Conservation (phyloP, 1,140 invertebrate species). For the Cataglyphis hispanica region DNA sequence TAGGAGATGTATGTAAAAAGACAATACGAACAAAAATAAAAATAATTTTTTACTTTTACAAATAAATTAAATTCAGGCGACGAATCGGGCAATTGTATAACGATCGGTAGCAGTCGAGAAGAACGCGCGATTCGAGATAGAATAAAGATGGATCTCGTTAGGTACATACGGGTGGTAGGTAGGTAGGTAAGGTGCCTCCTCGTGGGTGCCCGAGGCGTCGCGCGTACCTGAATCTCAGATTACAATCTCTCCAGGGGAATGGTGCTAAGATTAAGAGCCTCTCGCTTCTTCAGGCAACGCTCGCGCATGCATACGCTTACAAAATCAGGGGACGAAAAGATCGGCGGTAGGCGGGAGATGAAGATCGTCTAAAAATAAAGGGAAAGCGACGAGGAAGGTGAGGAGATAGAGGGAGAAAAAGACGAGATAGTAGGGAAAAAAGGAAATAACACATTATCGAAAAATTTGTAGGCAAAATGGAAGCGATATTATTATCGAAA, state of each 20-base stretch:
- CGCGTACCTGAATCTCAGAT: slow-evolving; percentile 79
- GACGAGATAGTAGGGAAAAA: not conserved
- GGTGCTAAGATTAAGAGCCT: slow-evolving; percentile 79
- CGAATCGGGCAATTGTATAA: slow-evolving; percentile 26
- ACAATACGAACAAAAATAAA: not conserved
- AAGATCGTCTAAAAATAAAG: slow-evolving; percentile 32
- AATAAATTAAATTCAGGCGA: slow-evolving; percentile 30
- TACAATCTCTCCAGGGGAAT: slow-evolving; percentile 78
- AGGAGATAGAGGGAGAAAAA: not conserved
- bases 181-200: slow-evolving; percentile 66
- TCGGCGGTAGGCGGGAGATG: slow-evolving; percentile 6
- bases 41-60: slow-evolving; percentile 35
- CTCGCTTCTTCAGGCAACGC: slow-evolving; percentile 51
- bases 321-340: slow-evolving; percentile 21
- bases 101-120: slow-evolving; percentile 37
- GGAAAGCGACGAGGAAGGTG: not conserved
- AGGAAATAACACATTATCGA: not conserved
- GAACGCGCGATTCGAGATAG: slow-evolving; percentile 14
- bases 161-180: slow-evolving; percentile 35
- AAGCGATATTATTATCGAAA: not conserved
- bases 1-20: not conserved
- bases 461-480: not conserved
- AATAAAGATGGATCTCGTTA: slow-evolving; percentile 56
- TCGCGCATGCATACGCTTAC: slow-evolving; percentile 49
- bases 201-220: slow-evolving; percentile 74